A percentile compares a stretch with the other conserved stretches of the same genome.
Evolutionary conservation across 2,113 vertebrate genomes (phyloP).

Genomic region (Paramormyrops kingsleyae): DNA sequence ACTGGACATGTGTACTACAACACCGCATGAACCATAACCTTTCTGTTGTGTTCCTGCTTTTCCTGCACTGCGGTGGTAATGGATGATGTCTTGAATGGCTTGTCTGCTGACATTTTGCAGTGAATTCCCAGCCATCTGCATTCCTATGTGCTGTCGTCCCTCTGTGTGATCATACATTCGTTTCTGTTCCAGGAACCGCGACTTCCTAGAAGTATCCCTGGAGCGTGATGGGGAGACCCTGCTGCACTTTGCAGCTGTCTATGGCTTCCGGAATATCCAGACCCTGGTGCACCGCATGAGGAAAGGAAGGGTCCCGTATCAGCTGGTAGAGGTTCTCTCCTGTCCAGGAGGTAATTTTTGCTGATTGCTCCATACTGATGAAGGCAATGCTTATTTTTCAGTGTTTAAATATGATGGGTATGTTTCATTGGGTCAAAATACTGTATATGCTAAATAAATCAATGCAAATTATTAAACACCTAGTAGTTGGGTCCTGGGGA

Average conservation of each 20-base stretch:
- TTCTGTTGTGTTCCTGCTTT: not conserved
- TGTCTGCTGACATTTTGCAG: not conserved
- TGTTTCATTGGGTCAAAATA: not conserved
- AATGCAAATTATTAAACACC: not conserved
- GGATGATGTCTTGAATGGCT: not conserved
- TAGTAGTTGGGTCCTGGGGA: not conserved
- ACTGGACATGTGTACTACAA: not conserved
- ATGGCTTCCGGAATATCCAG: constrained; percentile 91
- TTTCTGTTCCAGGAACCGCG: constrained; percentile 74
- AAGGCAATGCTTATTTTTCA: not conserved
- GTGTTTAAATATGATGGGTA: not conserved
- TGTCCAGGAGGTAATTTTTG: constrained; percentile 79
- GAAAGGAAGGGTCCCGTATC: constrained; percentile 80
- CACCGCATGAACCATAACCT: not conserved
- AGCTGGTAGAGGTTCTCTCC: constrained; percentile 90
- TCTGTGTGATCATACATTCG: not conserved
- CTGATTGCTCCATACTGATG: not conserved
- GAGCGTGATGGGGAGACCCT: constrained; percentile 83
- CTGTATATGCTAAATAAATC: not conserved
- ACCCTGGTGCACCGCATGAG: constrained; percentile 86
- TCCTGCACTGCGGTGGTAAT: not conserved
- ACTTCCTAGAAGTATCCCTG: constrained; percentile 87
- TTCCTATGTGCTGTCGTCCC: not conserved
- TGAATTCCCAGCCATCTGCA: not conserved
- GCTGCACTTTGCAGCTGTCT: constrained; percentile 84